Percentiles rank a stretch among this genome's conserved stretches.
Evolutionary conservation across 2,888 invertebrate genomes (phyloP).

Genomic region (Eupithecia vulgata): DNA sequence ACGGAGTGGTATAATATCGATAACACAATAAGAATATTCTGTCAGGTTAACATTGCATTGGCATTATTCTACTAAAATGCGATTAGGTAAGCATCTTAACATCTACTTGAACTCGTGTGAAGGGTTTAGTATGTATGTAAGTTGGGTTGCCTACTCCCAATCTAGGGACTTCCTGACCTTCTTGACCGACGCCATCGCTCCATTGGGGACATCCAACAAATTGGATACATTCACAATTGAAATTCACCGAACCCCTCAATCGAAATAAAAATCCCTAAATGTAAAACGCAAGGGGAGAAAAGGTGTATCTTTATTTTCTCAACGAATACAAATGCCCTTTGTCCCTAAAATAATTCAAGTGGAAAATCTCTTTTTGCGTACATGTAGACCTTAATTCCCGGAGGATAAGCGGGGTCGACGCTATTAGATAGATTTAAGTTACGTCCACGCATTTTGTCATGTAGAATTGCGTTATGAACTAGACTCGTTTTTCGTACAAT

Average conservation of each 20-base stretch:
- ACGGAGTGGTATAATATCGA: neutral
- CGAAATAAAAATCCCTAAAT: constrained; percentile 25
- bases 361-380: constrained; percentile 46
- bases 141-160: neutral
- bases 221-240: constrained; percentile 21
- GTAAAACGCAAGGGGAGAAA: constrained; percentile 34
- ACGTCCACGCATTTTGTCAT: constrained; percentile 31
- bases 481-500: neutral
- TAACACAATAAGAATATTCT: neutral
- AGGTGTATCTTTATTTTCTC: constrained; percentile 42
- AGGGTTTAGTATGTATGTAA: neutral
- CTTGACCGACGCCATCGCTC: constrained; percentile 4
- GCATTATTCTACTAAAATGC: neutral
- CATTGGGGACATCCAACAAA: constrained; percentile 16
- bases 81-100: neutral
- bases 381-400: constrained; percentile 40
- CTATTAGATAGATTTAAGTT: constrained; percentile 43
- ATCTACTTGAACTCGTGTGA: neutral
- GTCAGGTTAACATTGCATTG: neutral
- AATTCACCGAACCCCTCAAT: constrained; percentile 21
- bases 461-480: constrained; percentile 17
- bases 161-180: constrained; percentile 7
- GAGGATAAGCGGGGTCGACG: constrained; percentile 41
- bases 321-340: constrained; percentile 44
- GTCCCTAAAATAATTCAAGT: constrained; percentile 44